These are phyloP conservation scores for rat (Rattus norvegicus) DNA, from an alignment of 2,113 vertebrate species.

Conservation along the genomic window GRCr8 NC_086021.1:82570001-82570500, in stretches of 20 bases:
- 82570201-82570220: background rate
- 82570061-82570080: background rate
- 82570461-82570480: background rate
- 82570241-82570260: constrained; percentile 13
- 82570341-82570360: background rate
- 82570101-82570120: constrained; percentile 32
- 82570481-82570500: background rate
- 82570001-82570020: constrained; percentile 32
- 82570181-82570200: background rate
- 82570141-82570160: constrained; percentile 1
- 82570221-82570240: background rate
- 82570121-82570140: constrained; percentile 43
- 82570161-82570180: constrained; percentile 33
- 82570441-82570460: background rate
- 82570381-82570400: background rate
- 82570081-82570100: constrained; percentile 3
- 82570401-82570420: background rate
- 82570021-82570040: background rate
- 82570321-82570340: background rate
- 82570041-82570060: background rate
- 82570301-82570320: background rate
- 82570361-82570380: background rate
- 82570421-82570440: background rate
- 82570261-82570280: background rate
- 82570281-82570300: background rate